Percentiles rank a stretch among this genome's conserved stretches.
phyloP scores from a whole-genome alignment of 2,888 invertebrate species.

The Loripinus fragilis region DNA sequence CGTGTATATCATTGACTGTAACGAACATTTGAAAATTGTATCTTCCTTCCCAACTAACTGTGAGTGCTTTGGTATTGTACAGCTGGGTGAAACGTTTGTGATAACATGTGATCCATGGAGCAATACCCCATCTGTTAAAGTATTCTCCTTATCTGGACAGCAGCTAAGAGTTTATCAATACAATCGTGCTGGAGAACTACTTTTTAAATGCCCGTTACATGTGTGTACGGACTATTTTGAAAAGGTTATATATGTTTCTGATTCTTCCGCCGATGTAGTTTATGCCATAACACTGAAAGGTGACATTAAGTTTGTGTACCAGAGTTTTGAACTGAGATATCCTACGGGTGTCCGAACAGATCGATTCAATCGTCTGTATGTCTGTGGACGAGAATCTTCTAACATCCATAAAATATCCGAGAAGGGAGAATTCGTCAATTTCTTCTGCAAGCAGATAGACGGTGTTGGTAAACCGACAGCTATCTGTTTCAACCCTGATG shows the following conservation, averaged over 20 bases:
- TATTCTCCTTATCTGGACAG: slow-evolving; percentile 39
- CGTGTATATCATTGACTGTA: slow-evolving; percentile 51
- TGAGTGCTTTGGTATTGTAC: slow-evolving; percentile 56
- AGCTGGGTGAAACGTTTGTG: slow-evolving; percentile 41
- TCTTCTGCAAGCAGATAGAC: slow-evolving; percentile 12
- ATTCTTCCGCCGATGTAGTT: slow-evolving; percentile 45
- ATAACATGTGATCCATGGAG: slow-evolving; percentile 57
- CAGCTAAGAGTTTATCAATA: slow-evolving; percentile 27
- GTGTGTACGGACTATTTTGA: slow-evolving; percentile 49
- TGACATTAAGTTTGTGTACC: slow-evolving; percentile 43
- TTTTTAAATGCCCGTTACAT: slow-evolving; percentile 55
- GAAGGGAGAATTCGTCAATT: slow-evolving; percentile 36
- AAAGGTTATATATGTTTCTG: slow-evolving; percentile 50
- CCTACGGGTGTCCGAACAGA: slow-evolving; percentile 56
- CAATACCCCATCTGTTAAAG: slow-evolving; percentile 38
- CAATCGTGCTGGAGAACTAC: slow-evolving; percentile 23
- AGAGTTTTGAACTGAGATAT: slow-evolving; percentile 40
- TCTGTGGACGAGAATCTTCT: slow-evolving; percentile 44
- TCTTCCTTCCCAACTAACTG: slow-evolving; percentile 35
- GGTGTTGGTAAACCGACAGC: slow-evolving; percentile 42
- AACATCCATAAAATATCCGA: slow-evolving; percentile 50
- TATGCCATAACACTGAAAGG: slow-evolving; percentile 40
- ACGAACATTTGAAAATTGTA: slow-evolving; percentile 41
- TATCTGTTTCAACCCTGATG: slow-evolving; percentile 50
- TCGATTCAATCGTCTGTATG: slow-evolving; percentile 48